Evolutionary conservation across 2,113 vertebrate genomes (phyloP), one percentile per base, ranked within the genome.

Genomic region (Coturnix japonica): DNA sequence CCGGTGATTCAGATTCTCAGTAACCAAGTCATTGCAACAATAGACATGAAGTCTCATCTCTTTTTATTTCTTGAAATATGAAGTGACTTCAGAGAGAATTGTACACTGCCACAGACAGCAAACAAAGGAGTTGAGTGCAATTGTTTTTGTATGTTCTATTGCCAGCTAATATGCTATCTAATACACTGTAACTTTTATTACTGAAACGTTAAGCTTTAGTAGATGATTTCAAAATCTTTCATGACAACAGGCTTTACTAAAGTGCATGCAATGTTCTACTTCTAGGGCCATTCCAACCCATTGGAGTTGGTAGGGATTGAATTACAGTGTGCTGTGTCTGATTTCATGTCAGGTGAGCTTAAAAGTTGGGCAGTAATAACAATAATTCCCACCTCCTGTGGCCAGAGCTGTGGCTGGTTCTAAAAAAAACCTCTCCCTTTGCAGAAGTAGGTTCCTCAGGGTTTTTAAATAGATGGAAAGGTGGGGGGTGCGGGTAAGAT

Each of bases 41-140:
- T 25, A 30, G 65, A 39, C 25, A 51, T n/a, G n/a, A n/a, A 43
- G 16, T 79, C 57, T 87, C 59, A 89, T 90, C 56, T 47, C 14
- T 66, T 93, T 91, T 82, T 94, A 79, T 92, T 87, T 81, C 43
- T 60, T 63, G 49, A 89, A 93, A 82, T 92, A 73, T 2, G 35
- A 28, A 7, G 46, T 76, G 63, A 60, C 83, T 84, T 87, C 51
- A 54, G 20, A 25, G 35, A 13, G 33, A 46, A 14, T 41, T 56
- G 39, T 64, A 44, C 8, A 15, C 26, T 39, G 31, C n/a, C 43
- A 59, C 53, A 49, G n/a, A 23, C 30, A 73, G 39, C 44, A 73
- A 73, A 84, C 74, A 57, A 49, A 56, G 44, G 59, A 49, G 31
- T 69, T 30, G 28, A 76, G 37, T 75, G 81, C 21, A 66, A 13